Conservation (phyloP, 2,797 vertebrate species). For the Lindbergichthys nudifrons region DNA sequence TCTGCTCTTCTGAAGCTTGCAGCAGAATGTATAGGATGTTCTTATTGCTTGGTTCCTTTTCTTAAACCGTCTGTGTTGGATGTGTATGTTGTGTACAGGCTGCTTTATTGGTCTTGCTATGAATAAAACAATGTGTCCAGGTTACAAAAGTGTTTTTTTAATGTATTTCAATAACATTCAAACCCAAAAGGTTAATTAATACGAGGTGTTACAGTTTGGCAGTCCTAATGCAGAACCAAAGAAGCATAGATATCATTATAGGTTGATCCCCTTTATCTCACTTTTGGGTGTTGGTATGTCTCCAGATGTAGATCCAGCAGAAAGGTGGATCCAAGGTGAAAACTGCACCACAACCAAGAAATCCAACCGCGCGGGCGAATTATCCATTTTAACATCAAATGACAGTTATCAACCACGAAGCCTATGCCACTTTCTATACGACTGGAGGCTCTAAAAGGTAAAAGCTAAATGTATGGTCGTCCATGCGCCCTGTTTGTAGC, state of each 20-base stretch:
- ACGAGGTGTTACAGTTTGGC: not conserved
- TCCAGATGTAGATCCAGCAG: not conserved
- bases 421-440: not conserved
- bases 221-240: not conserved
- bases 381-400: not conserved
- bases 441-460: not conserved
- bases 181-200: fast-evolving
- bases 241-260: not conserved
- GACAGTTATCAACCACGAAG: not conserved
- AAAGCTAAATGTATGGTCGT: not conserved
- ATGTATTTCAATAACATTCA: not conserved
- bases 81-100: too few relatives aligned
- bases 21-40: not conserved
- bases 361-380: not conserved
- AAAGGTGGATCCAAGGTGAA: conserved; percentile 3
- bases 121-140: not conserved
- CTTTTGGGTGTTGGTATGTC: too few relatives aligned
- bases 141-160: not conserved
- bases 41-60: not conserved
- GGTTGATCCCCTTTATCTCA: not conserved
- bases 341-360: too few relatives aligned
- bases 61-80: not conserved
- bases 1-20: conserved; percentile 35
- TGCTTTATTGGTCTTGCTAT: not conserved
- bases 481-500: not conserved